A percentile compares a stretch with the other conserved stretches of the same genome.
Conservation (phyloP, 1,140 invertebrate species). For the Papilio helenus region DNA sequence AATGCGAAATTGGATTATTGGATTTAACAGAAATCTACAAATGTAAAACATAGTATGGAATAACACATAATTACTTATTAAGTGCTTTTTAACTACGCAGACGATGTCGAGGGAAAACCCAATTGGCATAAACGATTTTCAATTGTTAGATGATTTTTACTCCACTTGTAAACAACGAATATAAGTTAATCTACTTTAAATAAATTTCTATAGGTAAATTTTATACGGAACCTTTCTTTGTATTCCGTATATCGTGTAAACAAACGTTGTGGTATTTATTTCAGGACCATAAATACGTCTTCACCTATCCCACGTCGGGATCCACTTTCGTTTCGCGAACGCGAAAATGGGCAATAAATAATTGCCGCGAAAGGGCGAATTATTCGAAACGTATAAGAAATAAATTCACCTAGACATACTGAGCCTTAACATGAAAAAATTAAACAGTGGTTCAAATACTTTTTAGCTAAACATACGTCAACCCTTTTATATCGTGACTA, state of each 20-base stretch:
- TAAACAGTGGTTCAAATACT: too few relatives aligned
- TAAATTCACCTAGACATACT: conserved; percentile 22
- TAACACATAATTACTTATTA: too few relatives aligned
- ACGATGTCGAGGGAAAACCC: too few relatives aligned
- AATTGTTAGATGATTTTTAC: background rate
- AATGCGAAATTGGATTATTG: too few relatives aligned
- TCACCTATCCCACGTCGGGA: conserved; percentile 43
- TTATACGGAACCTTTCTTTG: conserved; percentile 13
- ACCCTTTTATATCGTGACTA: too few relatives aligned
- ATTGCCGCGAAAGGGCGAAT: conserved; percentile 38
- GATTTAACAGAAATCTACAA: too few relatives aligned
- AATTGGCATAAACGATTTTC: too few relatives aligned
- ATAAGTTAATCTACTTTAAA: background rate
- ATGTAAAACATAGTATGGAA: too few relatives aligned
- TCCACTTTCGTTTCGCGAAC: conserved; percentile 42
- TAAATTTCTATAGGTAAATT: background rate
- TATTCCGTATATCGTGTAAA: background rate
- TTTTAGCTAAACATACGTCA: too few relatives aligned
- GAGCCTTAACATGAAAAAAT: too few relatives aligned
- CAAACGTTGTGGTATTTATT: conserved; percentile 44
- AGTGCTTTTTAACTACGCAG: too few relatives aligned
- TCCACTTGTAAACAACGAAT: background rate
- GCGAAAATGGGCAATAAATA: conserved; percentile 44
- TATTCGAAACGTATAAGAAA: conserved; percentile 40
- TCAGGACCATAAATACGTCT: conserved; percentile 55